Evolutionary conservation across 1,140 invertebrate genomes (phyloP).

Genomic region (Aphaenogaster floridana): DNA sequence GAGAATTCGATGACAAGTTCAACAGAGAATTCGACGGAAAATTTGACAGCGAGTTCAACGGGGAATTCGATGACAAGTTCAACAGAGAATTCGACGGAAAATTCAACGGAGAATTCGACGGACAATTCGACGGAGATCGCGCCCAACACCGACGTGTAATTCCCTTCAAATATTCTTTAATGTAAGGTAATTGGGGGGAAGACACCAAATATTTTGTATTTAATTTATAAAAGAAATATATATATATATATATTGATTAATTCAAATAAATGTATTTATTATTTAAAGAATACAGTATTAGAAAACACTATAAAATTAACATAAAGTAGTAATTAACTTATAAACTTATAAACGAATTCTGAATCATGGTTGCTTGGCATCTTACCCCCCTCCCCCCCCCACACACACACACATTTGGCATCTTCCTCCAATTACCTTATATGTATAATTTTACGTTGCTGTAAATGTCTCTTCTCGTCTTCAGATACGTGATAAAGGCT

Average conservation of each 20-base stretch:
- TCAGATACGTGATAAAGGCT: conserved; percentile 88
- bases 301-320: too few relatives aligned
- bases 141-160: conserved; percentile 52
- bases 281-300: too few relatives aligned
- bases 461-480: neutral
- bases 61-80: neutral
- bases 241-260: too few relatives aligned
- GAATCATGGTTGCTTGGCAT: too few relatives aligned
- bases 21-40: neutral
- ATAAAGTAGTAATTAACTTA: too few relatives aligned
- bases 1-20: neutral
- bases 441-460: neutral
- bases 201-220: too few relatives aligned
- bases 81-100: neutral
- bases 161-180: conserved; percentile 13
- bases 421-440: too few relatives aligned
- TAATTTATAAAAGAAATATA: too few relatives aligned
- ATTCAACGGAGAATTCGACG: conserved; percentile 16
- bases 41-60: neutral
- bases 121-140: conserved; percentile 32
- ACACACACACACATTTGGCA: too few relatives aligned
- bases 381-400: too few relatives aligned
- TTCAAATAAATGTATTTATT: too few relatives aligned
- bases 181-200: neutral
- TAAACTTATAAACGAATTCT: too few relatives aligned